Evolutionary conservation across 1,140 invertebrate genomes (phyloP).

Genomic region (Riptortus pedestris): DNA sequence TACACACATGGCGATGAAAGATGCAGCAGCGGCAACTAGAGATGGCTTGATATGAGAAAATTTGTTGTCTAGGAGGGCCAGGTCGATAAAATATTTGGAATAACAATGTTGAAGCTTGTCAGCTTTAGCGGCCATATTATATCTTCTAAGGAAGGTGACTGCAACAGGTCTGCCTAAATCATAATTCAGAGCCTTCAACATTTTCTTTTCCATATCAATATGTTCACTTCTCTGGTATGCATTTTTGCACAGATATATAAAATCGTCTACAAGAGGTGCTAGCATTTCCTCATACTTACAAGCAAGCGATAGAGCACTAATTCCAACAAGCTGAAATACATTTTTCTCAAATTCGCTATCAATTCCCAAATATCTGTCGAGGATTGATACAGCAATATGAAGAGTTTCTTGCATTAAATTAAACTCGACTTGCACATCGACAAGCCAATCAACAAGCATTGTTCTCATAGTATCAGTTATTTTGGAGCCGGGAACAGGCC

Average conservation of each 20-base stretch:
- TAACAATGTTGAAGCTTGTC: conserved; percentile 14
- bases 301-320: neutral
- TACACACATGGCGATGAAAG: conserved; percentile 15
- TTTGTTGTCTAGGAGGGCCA: neutral
- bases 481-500: neutral
- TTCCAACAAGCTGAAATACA: conserved; percentile 11
- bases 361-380: conserved; percentile 9
- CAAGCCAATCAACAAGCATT: conserved; percentile 18
- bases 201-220: conserved; percentile 11
- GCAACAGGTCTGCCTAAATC: conserved; percentile 2
- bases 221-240: conserved; percentile 1
- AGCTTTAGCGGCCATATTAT: conserved; percentile 19
- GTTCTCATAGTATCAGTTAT: neutral
- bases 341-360: neutral
- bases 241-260: neutral
- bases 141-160: conserved; percentile 15
- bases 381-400: conserved; percentile 11
- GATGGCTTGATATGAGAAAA: conserved; percentile 11
- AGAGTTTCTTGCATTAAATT: conserved; percentile 17
- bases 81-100: conserved; percentile 21
- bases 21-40: conserved; percentile 13
- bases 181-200: conserved; percentile 8
- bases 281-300: conserved; percentile 22
- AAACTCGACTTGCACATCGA: neutral
- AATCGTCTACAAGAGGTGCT: neutral